Evolutionary conservation across 2,797 vertebrate genomes (phyloP).

Genomic region (Pipistrellus nathusii): DNA sequence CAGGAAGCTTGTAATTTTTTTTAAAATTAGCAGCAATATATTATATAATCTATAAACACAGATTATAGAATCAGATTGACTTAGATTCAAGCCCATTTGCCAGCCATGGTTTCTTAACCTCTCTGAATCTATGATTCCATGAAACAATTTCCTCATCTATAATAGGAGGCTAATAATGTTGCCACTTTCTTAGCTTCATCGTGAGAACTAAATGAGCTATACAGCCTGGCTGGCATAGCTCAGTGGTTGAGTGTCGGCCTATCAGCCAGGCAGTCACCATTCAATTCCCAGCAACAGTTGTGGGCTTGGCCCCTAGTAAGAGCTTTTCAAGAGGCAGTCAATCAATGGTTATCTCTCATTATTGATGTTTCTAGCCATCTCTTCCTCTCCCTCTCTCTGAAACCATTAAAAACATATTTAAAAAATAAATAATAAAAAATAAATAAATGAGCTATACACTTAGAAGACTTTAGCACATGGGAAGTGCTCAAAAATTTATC

Average conservation of each 20-base stretch:
- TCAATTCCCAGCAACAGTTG: too few species aligned
- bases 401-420: too few species aligned
- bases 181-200: not conserved
- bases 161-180: not conserved
- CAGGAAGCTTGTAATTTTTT: not conserved
- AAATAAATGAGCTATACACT: not conserved
- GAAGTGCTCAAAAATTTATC: not conserved
- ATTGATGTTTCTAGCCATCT: too few species aligned
- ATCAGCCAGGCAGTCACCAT: too few species aligned
- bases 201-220: not conserved
- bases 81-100: constrained; percentile 20
- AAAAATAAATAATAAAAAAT: too few species aligned
- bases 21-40: not conserved
- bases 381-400: too few species aligned
- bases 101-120: not conserved
- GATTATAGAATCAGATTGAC: not conserved
- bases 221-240: too few species aligned
- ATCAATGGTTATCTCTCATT: too few species aligned
- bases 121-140: not conserved
- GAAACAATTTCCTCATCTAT: not conserved
- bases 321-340: too few species aligned
- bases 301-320: too few species aligned
- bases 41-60: not conserved
- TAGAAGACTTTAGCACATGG: not conserved
- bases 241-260: too few species aligned